Evolutionary conservation across 2,113 vertebrate species (phyloP), one percentile per base, ranked within the genome.

Genomic region (Ceyx cyanopectus): DNA sequence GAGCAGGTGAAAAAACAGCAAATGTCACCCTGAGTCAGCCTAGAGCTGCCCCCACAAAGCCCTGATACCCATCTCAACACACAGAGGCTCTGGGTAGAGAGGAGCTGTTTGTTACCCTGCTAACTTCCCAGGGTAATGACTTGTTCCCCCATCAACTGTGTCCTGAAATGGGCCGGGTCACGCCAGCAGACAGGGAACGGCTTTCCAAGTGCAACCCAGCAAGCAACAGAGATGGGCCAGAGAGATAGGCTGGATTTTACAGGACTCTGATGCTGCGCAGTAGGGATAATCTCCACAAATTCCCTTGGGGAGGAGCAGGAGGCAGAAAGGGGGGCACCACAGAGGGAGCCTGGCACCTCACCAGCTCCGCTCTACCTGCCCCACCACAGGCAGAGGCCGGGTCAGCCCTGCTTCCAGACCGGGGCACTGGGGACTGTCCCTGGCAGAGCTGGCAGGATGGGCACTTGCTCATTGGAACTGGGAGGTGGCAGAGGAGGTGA

Each of bases 361-460:
- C 4, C 37, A 0, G 1, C 61, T 82, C 62, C 75, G 75, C 32
- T 93, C 34, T 37, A 41, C 62, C 51, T 41, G 32, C 24, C 16
- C n/a, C 32, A 30, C 24, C 32, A 7, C 56, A 41, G 46, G 60
- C 68, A 86, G 77, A 56, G 19, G 40, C 63, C 34, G 5, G 7
- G 56, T 10, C 66, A 69, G 57, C 56, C 61, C 46, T 17, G 37
- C 97, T 97, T 98, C 97, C 97, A 89, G 41, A 58, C 97, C 97
- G 94, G 96, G 96, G 97, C 94, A 97, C 91, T 96, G 96, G 45
- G 98, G 97, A 97, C 97, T 93, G 92, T 94, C 97, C 27, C 23
- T 10, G 3, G 0, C 54, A 75, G 34, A 93, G 95, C 95, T 96
- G 95, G 96, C 89, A 85, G 95, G 61, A 67, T 2, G 3, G 61